Conservation (phyloP, 2,797 vertebrate species). For the Nothura maculosa region DNA sequence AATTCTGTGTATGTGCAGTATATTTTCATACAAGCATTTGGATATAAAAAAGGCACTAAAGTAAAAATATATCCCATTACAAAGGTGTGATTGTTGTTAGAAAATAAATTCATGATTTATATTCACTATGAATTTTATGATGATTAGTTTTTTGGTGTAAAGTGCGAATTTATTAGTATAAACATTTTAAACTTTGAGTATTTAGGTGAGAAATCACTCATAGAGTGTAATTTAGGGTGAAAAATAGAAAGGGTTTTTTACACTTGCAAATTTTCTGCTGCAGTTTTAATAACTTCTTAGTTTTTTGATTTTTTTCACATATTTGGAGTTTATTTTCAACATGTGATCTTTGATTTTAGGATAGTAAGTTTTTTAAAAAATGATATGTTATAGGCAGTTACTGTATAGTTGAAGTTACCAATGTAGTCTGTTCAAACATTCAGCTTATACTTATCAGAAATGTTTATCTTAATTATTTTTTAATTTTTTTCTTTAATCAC, state of each 20-base stretch:
- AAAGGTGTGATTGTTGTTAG: conserved; percentile 1
- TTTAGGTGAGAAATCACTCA: conserved; percentile 23
- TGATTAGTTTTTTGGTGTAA: conserved; percentile 47
- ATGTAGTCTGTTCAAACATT: neutral
- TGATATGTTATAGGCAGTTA: neutral
- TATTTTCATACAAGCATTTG: conserved; percentile 5
- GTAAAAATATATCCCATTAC: conserved; percentile 31
- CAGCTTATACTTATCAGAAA: neutral
- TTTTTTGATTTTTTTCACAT: neutral
- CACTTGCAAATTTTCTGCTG: neutral
- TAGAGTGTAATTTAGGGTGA: neutral
- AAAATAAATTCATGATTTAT: conserved; percentile 23
- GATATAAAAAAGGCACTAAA: conserved; percentile 38
- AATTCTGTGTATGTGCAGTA: conserved; percentile 10
- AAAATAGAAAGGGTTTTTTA: too few relatives aligned
- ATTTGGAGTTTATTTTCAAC: neutral
- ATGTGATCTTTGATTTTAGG: neutral
- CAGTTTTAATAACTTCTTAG: neutral
- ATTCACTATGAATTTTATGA: conserved; percentile 40
- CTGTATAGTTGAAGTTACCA: neutral
- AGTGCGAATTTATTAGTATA: conserved; percentile 41
- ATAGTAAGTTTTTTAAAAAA: neutral
- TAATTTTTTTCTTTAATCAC: neutral
- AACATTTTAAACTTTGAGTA: neutral
- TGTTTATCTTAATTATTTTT: neutral